Evolutionary conservation across 2,797 vertebrate species (phyloP), one percentile per base, ranked within the genome.

Genomic region (Sebastiscus tertius): DNA sequence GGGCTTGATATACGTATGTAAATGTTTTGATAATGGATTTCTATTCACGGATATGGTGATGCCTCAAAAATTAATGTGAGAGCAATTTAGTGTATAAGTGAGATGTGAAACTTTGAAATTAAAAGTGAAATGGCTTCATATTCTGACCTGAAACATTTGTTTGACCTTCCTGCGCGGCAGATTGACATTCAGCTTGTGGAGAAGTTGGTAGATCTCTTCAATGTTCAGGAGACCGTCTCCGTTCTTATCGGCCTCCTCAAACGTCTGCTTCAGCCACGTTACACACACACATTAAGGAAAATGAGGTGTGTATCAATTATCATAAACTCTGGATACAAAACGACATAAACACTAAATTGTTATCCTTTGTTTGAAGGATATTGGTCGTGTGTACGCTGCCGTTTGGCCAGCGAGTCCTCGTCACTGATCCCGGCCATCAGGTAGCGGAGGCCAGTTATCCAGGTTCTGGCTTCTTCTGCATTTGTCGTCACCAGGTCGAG

Each of bases 361-460:
- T 33, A 64, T 24, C n/a, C 33, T 36, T 42, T 42, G 8, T 56
- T 29, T 14, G 84, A 94, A 98, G 97, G 98, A 99, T 99, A 99
- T 98, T 99, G 98, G 85, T 99, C 95, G 0, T 99, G 98, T 0
- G 97, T 98, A 1, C 98, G 96, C 88, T 99, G 98, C 67, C 98
- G 94, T 86, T 97, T 99, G 46, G 97, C 97, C 1, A 99, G 96
- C 0, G 98, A 99, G 90, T 99, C 98, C 90, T 99, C 98, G 5
- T 99, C 98, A 0, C 98, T 99, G 92, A 99, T 99, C 39, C 99
- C 99, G 0, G 99, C 98, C 99, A 99, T 97, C 78, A 99, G 92
- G 81, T 99, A 99, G 75, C 97, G 97, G 60, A 99, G 97, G 24
- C 99, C 99, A 0, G 98, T 99, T 83, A 99, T 96, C 99, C 99